Conservation (phyloP, 2,888 invertebrate species). For the Litoditis marina region DNA sequence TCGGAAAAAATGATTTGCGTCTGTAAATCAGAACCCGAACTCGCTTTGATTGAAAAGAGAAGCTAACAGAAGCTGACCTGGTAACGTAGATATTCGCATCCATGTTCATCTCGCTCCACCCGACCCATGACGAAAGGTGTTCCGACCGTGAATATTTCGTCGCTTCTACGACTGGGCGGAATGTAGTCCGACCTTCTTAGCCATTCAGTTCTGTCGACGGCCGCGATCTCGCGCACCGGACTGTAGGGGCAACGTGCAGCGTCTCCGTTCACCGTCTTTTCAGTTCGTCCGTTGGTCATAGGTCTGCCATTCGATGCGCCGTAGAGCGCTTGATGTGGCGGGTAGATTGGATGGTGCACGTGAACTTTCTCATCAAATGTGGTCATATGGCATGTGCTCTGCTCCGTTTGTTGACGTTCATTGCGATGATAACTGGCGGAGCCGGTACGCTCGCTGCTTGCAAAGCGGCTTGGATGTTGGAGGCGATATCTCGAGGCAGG, state of each 20-base stretch:
- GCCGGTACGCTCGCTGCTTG: constrained; percentile 14
- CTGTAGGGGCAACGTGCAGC: constrained; percentile 9
- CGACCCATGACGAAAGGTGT: constrained; percentile 38
- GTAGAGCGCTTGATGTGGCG: constrained; percentile 33
- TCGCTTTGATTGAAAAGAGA: too few species aligned
- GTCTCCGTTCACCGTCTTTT: not conserved
- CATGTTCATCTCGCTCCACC: constrained; percentile 32
- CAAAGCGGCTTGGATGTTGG: constrained; percentile 4
- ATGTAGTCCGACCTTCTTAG: constrained; percentile 24
- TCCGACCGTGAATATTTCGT: constrained; percentile 36
- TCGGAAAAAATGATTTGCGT: too few species aligned
- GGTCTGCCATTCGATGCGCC: too few species aligned
- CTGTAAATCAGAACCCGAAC: too few species aligned
- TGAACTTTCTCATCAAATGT: constrained; percentile 28
- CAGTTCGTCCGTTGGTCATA: too few species aligned
- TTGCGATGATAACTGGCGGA: too few species aligned
- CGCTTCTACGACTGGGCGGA: constrained; percentile 13
- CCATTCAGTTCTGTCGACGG: constrained; percentile 38
- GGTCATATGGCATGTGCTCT: constrained; percentile 24
- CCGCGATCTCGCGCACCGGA: constrained; percentile 33
- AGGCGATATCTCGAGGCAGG: constrained; percentile 2
- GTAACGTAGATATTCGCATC: constrained; percentile 32
- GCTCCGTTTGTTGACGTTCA: constrained; percentile 9
- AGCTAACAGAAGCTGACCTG: constrained; percentile 2
- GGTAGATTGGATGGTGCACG: constrained; percentile 41